These are phyloP conservation scores for Drosophila leontia DNA, from an alignment of 1,140 invertebrate genomes.

Conservation along the genomic window DNA sequence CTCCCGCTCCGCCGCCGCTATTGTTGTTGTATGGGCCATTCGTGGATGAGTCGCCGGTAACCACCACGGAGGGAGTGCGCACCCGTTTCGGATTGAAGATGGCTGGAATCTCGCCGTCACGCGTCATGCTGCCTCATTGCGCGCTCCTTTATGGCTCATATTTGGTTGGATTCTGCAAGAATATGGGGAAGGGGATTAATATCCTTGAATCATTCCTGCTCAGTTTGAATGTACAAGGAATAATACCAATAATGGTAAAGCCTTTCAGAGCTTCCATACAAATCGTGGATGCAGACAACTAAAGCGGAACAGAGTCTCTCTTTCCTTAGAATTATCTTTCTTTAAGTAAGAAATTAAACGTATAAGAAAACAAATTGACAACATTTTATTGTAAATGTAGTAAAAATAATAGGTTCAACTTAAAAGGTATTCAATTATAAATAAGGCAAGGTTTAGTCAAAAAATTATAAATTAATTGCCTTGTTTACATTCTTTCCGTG, in stretches of 20 bases:
- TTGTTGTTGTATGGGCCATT: conserved; percentile 86
- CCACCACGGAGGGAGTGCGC: conserved; percentile 89
- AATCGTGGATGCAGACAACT: not conserved
- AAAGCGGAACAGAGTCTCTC: not conserved
- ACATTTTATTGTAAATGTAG: too few species aligned
- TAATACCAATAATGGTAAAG: not conserved
- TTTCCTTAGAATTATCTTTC: not conserved
- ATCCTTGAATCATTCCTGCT: too few species aligned
- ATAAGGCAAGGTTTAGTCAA: not conserved
- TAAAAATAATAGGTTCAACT: too few species aligned
- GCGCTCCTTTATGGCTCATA: conserved; percentile 57
- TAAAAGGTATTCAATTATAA: not conserved
- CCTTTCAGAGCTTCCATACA: not conserved
- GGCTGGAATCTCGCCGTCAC: conserved; percentile 90
- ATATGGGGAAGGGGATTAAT: not conserved
- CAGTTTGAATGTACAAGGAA: not conserved
- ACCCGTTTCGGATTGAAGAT: conserved; percentile 91
- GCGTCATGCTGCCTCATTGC: conserved; percentile 77
- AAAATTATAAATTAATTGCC: not conserved
- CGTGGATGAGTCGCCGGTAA: conserved; percentile 88
- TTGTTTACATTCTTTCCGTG: too few species aligned
- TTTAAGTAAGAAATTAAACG: too few species aligned
- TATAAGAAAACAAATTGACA: too few species aligned
- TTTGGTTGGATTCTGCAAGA: conserved; percentile 27
- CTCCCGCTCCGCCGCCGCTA: conserved; percentile 29